Evolutionary conservation across 2,888 invertebrate genomes (phyloP).

Genomic region (Tribolium freemani): DNA sequence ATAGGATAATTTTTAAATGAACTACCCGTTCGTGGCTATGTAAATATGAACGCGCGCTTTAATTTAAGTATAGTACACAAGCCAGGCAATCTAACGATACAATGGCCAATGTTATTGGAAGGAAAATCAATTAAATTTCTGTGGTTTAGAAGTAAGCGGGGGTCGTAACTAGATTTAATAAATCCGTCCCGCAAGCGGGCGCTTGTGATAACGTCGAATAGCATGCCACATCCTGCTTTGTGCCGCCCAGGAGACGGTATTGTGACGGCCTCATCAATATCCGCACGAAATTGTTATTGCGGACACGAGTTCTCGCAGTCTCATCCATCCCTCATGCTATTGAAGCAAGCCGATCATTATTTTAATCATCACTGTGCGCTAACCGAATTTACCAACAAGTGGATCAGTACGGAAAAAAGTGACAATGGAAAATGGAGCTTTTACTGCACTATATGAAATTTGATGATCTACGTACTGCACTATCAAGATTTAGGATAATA

Average conservation of each 20-base stretch:
- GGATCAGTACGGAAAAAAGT: background rate
- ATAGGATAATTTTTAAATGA: background rate
- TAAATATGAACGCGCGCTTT: background rate
- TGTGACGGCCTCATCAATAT: constrained; percentile 49
- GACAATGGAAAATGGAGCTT: background rate
- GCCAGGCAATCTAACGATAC: constrained; percentile 40
- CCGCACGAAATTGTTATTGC: constrained; percentile 46
- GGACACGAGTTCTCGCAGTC: constrained; percentile 38
- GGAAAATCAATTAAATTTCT: constrained; percentile 47
- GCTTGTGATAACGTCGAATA: constrained; percentile 45
- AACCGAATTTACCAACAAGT: constrained; percentile 1
- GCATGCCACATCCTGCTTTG: constrained; percentile 46
- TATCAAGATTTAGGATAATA: background rate
- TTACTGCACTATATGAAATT: background rate
- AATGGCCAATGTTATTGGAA: constrained; percentile 35
- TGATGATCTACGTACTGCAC: background rate
- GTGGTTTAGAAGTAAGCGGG: constrained; percentile 35
- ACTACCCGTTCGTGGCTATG: background rate
- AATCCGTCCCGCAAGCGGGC: constrained; percentile 42
- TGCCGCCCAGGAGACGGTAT: constrained; percentile 46
- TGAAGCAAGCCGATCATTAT: constrained; percentile 31
- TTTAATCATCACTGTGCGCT: constrained; percentile 35
- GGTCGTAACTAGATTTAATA: constrained; percentile 47
- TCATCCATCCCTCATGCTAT: constrained; percentile 29
- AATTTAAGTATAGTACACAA: constrained; percentile 22